These are phyloP conservation scores for Ormyrus labotus DNA, from an alignment of 2,888 invertebrate species.

Conservation along the genomic window DNA sequence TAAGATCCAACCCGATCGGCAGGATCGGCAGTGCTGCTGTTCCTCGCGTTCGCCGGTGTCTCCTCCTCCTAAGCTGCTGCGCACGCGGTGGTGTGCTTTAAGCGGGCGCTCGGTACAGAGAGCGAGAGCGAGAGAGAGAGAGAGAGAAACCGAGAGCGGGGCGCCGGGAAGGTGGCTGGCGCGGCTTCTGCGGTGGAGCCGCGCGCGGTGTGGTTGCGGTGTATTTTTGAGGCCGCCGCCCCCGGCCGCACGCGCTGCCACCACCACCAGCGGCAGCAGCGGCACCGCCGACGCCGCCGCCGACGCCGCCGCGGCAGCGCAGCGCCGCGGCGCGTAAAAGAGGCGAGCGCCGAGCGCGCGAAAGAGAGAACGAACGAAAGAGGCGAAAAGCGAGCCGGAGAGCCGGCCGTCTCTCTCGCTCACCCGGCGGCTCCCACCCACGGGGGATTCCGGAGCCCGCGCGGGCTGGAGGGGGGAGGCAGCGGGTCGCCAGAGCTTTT, in stretches of 20 bases:
- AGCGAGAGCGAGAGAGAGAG: slow-evolving; percentile 38
- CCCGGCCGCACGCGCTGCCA: slow-evolving; percentile 64
- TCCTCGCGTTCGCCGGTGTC: not conserved
- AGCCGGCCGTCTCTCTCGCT: slow-evolving; percentile 14
- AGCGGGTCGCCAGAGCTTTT: slow-evolving; percentile 67
- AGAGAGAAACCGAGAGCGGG: slow-evolving; percentile 46
- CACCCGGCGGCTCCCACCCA: slow-evolving; percentile 59
- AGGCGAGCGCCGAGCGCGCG: not conserved
- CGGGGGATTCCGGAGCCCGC: slow-evolving; percentile 56
- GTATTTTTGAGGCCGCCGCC: slow-evolving; percentile 76
- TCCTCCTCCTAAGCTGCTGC: not conserved
- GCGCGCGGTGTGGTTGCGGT: slow-evolving; percentile 76
- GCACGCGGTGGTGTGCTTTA: not conserved
- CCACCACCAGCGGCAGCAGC: slow-evolving; percentile 58
- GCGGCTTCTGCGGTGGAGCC: slow-evolving; percentile 75
- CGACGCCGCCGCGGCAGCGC: slow-evolving; percentile 21
- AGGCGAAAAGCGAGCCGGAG: slow-evolving; percentile 44
- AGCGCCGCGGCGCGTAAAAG: slow-evolving; percentile 5
- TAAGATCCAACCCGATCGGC: not conserved
- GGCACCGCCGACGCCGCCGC: slow-evolving; percentile 44
- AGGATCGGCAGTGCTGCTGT: not conserved
- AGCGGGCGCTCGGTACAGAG: slow-evolving; percentile 44
- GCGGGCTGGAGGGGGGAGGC: slow-evolving; percentile 19
- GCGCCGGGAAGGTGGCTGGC: slow-evolving; percentile 65
- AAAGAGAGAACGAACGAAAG: slow-evolving; percentile 12